Evolutionary conservation across 2,888 invertebrate genomes (phyloP), one percentile per base, ranked within the genome.

Genomic region (Cerceris ruficornis): DNA sequence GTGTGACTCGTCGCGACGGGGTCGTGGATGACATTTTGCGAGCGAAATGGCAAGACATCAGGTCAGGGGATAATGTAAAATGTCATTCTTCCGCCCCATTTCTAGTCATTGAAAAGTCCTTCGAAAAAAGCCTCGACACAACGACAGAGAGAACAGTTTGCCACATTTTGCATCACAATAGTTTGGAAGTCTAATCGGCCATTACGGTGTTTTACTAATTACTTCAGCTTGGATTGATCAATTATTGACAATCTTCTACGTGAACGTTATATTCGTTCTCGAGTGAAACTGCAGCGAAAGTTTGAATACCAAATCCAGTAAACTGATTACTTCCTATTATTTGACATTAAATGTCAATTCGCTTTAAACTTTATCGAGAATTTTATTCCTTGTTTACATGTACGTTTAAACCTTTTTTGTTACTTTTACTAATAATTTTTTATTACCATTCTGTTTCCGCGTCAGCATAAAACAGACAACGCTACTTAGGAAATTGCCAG

Each of bases 1-100:
- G 28, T 28, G 39, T 11, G 28, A n/a, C 62, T 11, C 28, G 41
- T 9, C 50, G 72, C 52, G 54, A 62, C 49, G 61, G 60, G 13
- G 46, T 39, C 41, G 43, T 54, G 72, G 59, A 52, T 78, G 85
- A 85, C 85, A 85, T 85, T 85, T 85, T 69, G 65, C 69, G 65
- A 59, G 78, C 49, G 69, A 85, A 85, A 85, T 85, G 86, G 81
- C 85, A 79, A 69, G 77, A 80, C 58, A 66, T 60, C 64, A 64
- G 65, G 67, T 64, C 55, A 58, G 15, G 69, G 65, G 70, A 46
- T 67, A 72, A 75, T 67, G 78, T 58, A 71, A 85, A 85, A 85
- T 85, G 85, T 83, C 85, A 81, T 80, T 83, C 76, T 62, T 70
- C 68, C 64, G 73, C 71, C 69, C 65, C 49, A 71, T 60, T 64